Percentiles rank a stretch among this genome's conserved stretches.
Evolutionary conservation across 2,888 invertebrate genomes (phyloP).

Genomic region (Mesorhabditis belari): DNA sequence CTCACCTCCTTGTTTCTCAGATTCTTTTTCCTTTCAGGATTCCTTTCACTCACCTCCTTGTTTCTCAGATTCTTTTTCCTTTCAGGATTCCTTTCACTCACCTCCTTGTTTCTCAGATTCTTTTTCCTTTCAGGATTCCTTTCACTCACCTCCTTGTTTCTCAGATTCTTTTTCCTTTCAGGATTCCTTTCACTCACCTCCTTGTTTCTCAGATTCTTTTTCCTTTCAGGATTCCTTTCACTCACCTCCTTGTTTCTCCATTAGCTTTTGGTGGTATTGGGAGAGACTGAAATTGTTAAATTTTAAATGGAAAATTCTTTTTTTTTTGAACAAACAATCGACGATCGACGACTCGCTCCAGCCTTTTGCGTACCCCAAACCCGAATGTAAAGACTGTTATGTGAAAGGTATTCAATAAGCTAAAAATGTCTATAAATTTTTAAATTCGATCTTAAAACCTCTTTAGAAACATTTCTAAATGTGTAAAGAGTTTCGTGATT

Average conservation of each 20-base stretch:
- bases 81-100: too few species aligned
- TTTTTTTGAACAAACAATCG: neutral
- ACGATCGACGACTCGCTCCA: neutral
- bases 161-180: too few species aligned
- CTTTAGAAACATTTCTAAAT: constrained; percentile 56
- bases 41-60: too few species aligned
- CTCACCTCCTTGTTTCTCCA: neutral
- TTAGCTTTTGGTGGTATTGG: neutral
- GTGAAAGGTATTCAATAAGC: constrained; percentile 57
- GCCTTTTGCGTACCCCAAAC: constrained; percentile 58
- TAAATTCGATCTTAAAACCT: constrained; percentile 44
- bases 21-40: too few species aligned
- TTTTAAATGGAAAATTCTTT: neutral
- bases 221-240: neutral
- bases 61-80: too few species aligned
- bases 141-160: too few species aligned
- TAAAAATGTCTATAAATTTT: constrained; percentile 33
- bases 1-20: too few species aligned
- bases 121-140: too few species aligned
- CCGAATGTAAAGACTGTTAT: constrained; percentile 57
- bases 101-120: too few species aligned
- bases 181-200: too few species aligned
- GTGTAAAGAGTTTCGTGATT: constrained; percentile 56
- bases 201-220: too few species aligned
- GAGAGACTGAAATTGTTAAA: neutral